phyloP scores from a whole-genome alignment of 2,797 vertebrate species.

The Gadopsis marmoratus region DNA sequence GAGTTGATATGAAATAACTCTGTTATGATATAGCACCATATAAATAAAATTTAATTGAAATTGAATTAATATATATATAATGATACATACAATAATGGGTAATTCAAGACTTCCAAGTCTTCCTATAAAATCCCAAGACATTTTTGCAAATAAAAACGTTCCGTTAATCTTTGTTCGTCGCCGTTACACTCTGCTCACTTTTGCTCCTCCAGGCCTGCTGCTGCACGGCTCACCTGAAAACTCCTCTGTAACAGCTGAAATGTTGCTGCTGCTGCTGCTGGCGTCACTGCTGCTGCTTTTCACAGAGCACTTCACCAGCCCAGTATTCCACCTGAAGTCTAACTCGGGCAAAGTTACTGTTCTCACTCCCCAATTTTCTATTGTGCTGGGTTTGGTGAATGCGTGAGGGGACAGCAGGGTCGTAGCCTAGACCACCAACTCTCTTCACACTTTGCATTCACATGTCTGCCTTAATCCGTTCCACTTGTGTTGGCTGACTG shows the following conservation, averaged over 20 bases:
- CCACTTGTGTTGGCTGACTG: too few species aligned
- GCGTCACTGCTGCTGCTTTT: not conserved
- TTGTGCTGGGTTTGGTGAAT: not conserved
- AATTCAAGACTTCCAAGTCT: not conserved
- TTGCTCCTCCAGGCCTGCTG: not conserved
- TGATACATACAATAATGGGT: not conserved
- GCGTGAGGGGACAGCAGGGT: not conserved
- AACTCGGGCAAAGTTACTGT: not conserved
- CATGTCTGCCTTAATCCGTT: not conserved
- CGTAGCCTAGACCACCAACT: not conserved
- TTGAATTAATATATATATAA: not conserved
- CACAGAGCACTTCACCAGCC: not conserved
- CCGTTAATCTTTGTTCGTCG: not conserved
- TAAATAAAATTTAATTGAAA: too few species aligned
- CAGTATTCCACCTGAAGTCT: not conserved
- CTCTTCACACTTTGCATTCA: not conserved
- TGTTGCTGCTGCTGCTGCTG: not conserved
- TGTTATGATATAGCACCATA: too few species aligned
- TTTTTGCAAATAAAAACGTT: not conserved
- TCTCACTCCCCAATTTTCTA: not conserved
- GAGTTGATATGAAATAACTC: too few species aligned
- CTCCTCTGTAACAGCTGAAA: not conserved
- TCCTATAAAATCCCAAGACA: not conserved
- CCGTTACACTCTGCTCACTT: not conserved
- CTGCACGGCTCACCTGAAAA: not conserved